Conservation (phyloP, 2,113 vertebrate genomes). For the Microtus montanus region DNA sequence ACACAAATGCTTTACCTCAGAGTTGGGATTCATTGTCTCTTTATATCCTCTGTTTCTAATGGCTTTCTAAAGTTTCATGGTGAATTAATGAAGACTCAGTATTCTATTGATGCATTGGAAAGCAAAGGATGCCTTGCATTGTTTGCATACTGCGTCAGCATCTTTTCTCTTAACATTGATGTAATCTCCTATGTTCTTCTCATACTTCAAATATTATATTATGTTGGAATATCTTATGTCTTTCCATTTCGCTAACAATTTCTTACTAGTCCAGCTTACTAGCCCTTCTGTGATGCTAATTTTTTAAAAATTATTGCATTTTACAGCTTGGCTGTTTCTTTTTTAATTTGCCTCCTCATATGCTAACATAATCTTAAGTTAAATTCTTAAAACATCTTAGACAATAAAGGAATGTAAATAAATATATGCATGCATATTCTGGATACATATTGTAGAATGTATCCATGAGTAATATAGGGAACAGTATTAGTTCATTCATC, state of each 20-base stretch:
- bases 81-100: background rate
- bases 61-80: background rate
- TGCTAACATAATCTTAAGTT: background rate
- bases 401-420: background rate
- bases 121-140: background rate
- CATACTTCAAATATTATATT: background rate
- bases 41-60: background rate
- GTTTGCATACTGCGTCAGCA: background rate
- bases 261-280: background rate
- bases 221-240: background rate
- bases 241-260: background rate
- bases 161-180: background rate
- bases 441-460: background rate
- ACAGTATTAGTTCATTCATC: background rate
- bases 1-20: background rate
- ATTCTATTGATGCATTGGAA: background rate
- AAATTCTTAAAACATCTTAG: background rate
- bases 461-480: background rate
- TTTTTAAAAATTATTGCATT: background rate
- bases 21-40: background rate
- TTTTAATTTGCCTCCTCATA: background rate
- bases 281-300: background rate
- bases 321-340: background rate
- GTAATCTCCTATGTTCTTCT: background rate
- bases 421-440: background rate